Evolutionary conservation across 2,113 vertebrate species (phyloP), one percentile per base, ranked within the genome.

Genomic region (Ceuthmochares aereus): DNA sequence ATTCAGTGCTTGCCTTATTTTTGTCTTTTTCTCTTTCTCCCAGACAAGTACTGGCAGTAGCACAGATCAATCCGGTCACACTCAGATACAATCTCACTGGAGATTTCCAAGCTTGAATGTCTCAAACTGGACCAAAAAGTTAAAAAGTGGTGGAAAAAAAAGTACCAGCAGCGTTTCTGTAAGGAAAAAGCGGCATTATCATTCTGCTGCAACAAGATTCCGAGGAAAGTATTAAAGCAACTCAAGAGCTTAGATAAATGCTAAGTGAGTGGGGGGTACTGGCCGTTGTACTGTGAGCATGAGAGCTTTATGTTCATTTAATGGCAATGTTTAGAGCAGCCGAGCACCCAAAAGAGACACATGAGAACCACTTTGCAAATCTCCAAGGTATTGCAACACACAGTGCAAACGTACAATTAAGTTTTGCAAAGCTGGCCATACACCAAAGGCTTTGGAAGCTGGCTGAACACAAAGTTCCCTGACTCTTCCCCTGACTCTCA

Each of bases 1-100:
- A 97, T 97, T 94, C 96, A 96, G 85, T 49, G 36, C 72, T 96
- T 92, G 78, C 88, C 78, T 96, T 96, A 59, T 42, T 84, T 94
- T 84, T 82, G 59, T 69, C 14, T 52, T 81, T 67, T 92, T 52
- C 14, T 72, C 25, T 89, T n/a, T 62, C n/a, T 22, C 56, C 52
- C n/a, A 58, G 86, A 66, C 59, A 81, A 87, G 29, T 42, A 93
- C 7, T 88, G 54, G 70, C 85, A 82, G 67, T 84, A 87, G 45
- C 69, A 90, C 16, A 32, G 81, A 78, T 87, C 84, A 93, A 81
- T 88, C 87, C n/a, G 2, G 81, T 40, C 64, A 30, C 68, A 56
- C 69, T 87, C 77, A 90, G 52, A 70, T 64, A 42, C 68, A 83
- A 64, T 80, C 45, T 81, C 56, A 43, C 7, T 77, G 63, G 42